phyloP scores from a whole-genome alignment of 2,797 vertebrate species.

The Phrynocephalus forsythii region DNA sequence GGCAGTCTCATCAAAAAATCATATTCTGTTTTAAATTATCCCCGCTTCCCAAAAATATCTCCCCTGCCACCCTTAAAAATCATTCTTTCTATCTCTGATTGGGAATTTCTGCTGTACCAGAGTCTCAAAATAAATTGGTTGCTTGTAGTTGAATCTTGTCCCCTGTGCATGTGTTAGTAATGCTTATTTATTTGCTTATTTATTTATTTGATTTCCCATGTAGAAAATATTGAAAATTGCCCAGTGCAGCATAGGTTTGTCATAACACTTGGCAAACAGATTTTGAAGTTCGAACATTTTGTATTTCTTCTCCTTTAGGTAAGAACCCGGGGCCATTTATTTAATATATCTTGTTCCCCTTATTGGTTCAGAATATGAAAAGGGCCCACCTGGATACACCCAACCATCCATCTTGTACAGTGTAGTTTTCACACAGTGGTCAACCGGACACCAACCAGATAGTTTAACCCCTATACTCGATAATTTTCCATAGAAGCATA shows the following conservation, averaged over 20 bases:
- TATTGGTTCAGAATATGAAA: slow-evolving; percentile 41
- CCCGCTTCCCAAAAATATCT: slow-evolving; percentile 67
- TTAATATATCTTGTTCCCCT: slow-evolving; percentile 73
- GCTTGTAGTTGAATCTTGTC: slow-evolving; percentile 69
- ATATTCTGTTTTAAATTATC: slow-evolving; percentile 76
- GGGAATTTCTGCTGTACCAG: slow-evolving; percentile 67
- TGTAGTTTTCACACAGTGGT: no score
- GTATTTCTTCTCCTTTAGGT: slow-evolving; percentile 63
- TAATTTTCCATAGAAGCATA: slow-evolving; percentile 58
- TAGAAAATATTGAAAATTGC: slow-evolving; percentile 21
- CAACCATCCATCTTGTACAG: not conserved
- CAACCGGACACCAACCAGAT: no score
- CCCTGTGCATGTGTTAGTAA: slow-evolving; percentile 62
- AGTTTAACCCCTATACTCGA: not conserved
- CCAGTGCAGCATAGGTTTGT: slow-evolving; percentile 47
- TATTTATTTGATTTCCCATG: slow-evolving; percentile 62
- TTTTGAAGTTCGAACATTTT: slow-evolving; percentile 2
- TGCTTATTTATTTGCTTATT: slow-evolving; percentile 70
- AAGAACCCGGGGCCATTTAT: slow-evolving; percentile 65
- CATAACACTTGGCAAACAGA: slow-evolving; percentile 55
- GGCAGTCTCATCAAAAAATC: slow-evolving; percentile 77
- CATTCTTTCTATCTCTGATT: slow-evolving; percentile 70
- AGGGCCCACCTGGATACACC: not conserved
- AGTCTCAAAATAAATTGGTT: slow-evolving; percentile 75
- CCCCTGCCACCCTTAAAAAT: slow-evolving; percentile 67